Evolutionary conservation across 2,113 vertebrate species (phyloP), one percentile per base, ranked within the genome.

Genomic region (Psilopogon haemacephalus): DNA sequence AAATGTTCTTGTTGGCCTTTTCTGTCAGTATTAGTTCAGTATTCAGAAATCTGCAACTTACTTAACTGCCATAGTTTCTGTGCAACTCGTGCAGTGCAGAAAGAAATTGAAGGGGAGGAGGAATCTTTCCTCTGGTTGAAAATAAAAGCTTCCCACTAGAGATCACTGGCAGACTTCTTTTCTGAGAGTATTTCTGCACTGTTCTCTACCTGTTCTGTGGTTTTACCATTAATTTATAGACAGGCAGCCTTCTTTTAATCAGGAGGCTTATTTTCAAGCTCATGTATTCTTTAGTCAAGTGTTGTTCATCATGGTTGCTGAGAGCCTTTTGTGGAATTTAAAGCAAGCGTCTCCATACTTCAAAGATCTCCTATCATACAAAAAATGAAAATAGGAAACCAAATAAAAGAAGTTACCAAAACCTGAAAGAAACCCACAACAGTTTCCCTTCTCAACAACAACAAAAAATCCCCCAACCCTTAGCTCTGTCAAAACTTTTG

Each of bases 221-320:
- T 50, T 26, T 23, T 44, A 21, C 59, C 44, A 12, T 56, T 52
- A 24, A 28, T 50, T 80, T 23, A 62, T 32, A 37, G 15, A 21
- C 42, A 40, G 35, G 3, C 35, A 77, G 5, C 13, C 7, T 1
- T 8, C 35, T 72, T 28, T 20, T 18, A 21, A 26, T 38, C 48
- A 12, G 44, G 32, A 35, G 24, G 28, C 7, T 42, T 38, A 20
- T 69, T 83, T 92, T 86, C 33, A 42, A 55, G 38, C 6, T 33
- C 40, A 6, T 0, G 0, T 4, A 5, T 63, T 88, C n/a, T n/a
- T 44, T 27, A 32, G 14, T n/a, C 7, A 44, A 50, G 26, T 27
- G 9, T 42, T 76, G 14, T 37, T 42, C 12, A 3, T 89, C 12
- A 2, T 59, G 64, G 50, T 67, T 14, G 20, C 37, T 37, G 40